Percentiles rank a stretch among this genome's conserved stretches.
Conservation (phyloP, 2,797 vertebrate genomes). For the Myotis daubentonii region DNA sequence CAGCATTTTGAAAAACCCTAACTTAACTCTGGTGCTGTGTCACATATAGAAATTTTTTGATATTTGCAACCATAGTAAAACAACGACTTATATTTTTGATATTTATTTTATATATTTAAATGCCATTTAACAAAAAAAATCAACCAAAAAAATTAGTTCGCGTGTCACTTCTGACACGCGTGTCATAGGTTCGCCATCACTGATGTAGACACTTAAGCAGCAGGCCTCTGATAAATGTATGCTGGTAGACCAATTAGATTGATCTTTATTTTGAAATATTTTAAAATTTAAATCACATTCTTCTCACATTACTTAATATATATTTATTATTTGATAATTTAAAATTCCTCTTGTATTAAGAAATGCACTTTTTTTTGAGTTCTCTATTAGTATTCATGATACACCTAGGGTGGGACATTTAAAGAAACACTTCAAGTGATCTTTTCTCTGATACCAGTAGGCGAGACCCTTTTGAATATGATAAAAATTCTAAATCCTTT, state of each 20-base stretch:
- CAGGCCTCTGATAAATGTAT: neutral
- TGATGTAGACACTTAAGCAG: neutral
- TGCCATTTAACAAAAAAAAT: no score
- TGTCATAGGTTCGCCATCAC: no score
- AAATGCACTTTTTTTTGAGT: neutral
- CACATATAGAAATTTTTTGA: no score
- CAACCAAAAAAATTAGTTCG: no score
- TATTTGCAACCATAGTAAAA: no score
- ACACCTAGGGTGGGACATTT: neutral
- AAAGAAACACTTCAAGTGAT: neutral
- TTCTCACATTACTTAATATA: neutral
- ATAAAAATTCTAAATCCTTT: neutral
- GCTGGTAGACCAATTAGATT: neutral
- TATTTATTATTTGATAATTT: neutral
- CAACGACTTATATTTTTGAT: no score
- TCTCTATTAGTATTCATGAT: neutral
- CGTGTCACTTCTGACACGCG: no score
- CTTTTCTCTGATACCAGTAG: neutral
- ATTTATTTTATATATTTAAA: no score
- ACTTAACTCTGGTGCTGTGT: no score
- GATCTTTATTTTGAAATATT: neutral
- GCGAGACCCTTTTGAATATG: neutral
- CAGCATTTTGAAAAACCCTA: no score
- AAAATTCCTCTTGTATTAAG: neutral
- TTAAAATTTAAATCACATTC: neutral